Evolutionary conservation across 1,140 invertebrate genomes (phyloP).

Genomic region (Atopsyche davidsoni): DNA sequence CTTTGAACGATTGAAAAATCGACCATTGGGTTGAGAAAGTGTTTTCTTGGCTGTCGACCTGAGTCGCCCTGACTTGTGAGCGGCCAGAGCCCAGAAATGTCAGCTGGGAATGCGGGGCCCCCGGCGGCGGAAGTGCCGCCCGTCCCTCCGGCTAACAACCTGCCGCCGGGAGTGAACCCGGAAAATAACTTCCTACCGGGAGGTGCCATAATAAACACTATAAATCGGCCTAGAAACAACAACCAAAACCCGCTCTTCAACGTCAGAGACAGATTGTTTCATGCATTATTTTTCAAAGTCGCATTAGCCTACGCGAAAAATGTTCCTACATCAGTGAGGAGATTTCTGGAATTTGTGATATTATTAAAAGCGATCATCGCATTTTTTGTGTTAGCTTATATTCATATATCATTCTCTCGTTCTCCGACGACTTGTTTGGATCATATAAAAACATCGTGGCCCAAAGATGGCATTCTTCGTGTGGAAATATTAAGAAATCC

Average conservation of each 20-base stretch:
- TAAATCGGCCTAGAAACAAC: slow-evolving; percentile 52
- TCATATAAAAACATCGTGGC: slow-evolving; percentile 86
- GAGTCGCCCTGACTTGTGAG: neutral
- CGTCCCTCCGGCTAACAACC: slow-evolving; percentile 35
- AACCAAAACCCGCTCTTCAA: slow-evolving; percentile 71
- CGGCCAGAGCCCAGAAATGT: slow-evolving; percentile 14
- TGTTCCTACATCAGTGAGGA: slow-evolving; percentile 77
- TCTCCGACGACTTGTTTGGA: slow-evolving; percentile 91
- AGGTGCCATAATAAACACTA: slow-evolving; percentile 45
- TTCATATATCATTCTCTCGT: slow-evolving; percentile 89
- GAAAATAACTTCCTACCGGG: slow-evolving; percentile 49
- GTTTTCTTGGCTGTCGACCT: neutral
- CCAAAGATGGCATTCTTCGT: slow-evolving; percentile 87
- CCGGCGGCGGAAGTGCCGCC: slow-evolving; percentile 27
- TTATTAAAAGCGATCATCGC: slow-evolving; percentile 84
- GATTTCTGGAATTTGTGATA: slow-evolving; percentile 87
- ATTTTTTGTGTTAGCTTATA: slow-evolving; percentile 89
- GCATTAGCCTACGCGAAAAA: slow-evolving; percentile 84
- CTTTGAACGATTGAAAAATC: neutral
- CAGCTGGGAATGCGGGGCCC: slow-evolving; percentile 32
- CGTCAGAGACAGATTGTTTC: slow-evolving; percentile 89
- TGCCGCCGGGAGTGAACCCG: slow-evolving; percentile 45
- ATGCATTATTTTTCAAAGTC: slow-evolving; percentile 88
- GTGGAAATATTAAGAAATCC: slow-evolving; percentile 88
- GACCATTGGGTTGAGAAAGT: slow-evolving; percentile 9